Percentiles rank a stretch among this genome's conserved stretches.
Evolutionary conservation across 2,113 vertebrate species (phyloP).

Genomic region (Erinaceus europaeus): DNA sequence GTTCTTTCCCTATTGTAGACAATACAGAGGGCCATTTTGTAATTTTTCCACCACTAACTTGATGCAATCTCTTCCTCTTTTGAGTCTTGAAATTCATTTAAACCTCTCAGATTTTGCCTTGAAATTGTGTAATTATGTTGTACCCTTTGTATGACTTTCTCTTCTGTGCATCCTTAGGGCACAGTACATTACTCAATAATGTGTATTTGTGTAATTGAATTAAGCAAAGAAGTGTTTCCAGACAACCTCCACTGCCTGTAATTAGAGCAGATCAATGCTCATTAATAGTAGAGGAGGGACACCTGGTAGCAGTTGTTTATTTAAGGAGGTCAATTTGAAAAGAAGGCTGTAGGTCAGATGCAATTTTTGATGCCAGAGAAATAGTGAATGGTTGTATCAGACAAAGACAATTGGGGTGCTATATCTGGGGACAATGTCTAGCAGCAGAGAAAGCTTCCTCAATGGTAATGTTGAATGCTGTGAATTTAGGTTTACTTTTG

Average conservation of each 20-base stretch:
- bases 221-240: not conserved
- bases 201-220: not conserved
- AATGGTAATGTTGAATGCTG: not conserved
- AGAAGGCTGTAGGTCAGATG: not conserved
- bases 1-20: not conserved
- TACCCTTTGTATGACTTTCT: not conserved
- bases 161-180: not conserved
- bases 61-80: not conserved
- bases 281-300: conserved; percentile 39
- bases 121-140: not conserved
- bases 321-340: not conserved
- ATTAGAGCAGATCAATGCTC: not conserved
- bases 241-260: not conserved
- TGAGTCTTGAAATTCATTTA: not conserved
- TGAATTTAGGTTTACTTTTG: not conserved
- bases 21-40: not conserved
- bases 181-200: not conserved
- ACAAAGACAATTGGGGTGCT: not conserved
- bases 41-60: not conserved
- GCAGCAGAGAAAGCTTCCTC: not conserved
- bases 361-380: not conserved
- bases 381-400: not conserved
- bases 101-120: not conserved
- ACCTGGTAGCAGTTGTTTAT: conserved; percentile 38
- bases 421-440: not conserved